Evolutionary conservation across 2,797 vertebrate genomes (phyloP).

Genomic region (Mus minutoides): DNA sequence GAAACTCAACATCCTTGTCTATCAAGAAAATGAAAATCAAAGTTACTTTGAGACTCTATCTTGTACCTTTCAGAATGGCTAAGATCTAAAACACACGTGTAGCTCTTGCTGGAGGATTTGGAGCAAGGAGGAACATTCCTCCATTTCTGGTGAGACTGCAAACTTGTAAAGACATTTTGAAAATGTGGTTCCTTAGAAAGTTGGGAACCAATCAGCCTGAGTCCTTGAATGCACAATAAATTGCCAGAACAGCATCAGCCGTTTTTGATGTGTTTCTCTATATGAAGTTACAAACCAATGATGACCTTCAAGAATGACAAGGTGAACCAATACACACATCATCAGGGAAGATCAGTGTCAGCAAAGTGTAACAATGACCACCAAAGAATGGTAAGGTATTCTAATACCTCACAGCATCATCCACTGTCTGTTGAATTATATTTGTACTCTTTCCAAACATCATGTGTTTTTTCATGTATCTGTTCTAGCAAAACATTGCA

Average conservation of each 20-base stretch:
- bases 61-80: too few relatives aligned
- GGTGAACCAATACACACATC: neutral
- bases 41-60: too few relatives aligned
- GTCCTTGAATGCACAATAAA: neutral
- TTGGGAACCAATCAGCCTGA: neutral
- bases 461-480: neutral
- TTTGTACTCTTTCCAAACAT: neutral
- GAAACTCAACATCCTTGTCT: neutral
- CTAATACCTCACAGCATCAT: neutral
- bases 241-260: neutral
- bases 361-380: neutral
- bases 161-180: too few relatives aligned
- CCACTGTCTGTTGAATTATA: neutral
- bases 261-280: neutral
- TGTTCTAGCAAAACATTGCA: neutral
- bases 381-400: neutral
- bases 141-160: too few relatives aligned
- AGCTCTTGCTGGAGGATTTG: too few relatives aligned
- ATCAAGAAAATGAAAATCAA: too few relatives aligned
- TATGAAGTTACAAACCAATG: neutral
- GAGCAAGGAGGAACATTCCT: too few relatives aligned
- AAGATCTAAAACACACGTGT: too few relatives aligned
- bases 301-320: neutral
- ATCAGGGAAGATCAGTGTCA: neutral
- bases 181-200: too few relatives aligned